Evolutionary conservation across 2,113 vertebrate species (phyloP).

Genomic region (Piprites chloris): DNA sequence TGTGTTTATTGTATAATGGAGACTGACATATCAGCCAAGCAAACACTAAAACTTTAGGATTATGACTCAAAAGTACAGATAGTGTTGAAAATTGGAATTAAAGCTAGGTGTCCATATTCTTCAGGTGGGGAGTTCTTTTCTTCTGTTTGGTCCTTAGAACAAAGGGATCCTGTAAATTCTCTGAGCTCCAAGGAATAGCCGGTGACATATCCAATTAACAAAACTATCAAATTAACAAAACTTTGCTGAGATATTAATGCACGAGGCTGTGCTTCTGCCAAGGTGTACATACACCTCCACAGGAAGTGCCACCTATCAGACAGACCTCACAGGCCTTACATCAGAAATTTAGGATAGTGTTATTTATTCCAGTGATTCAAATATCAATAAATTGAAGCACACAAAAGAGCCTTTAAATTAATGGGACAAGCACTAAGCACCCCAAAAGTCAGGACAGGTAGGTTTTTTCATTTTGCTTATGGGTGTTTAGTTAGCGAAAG

Average conservation of each 20-base stretch:
- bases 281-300: background rate
- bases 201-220: background rate
- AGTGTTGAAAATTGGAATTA: background rate
- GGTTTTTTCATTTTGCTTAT: background rate
- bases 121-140: background rate
- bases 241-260: background rate
- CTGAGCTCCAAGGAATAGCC: background rate
- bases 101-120: background rate
- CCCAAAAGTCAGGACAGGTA: background rate
- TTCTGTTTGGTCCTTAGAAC: background rate
- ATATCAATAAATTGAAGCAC: background rate
- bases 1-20: background rate
- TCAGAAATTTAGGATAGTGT: background rate
- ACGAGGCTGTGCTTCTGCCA: background rate
- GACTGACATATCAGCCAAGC: background rate
- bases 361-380: background rate
- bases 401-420: background rate
- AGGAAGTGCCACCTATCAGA: background rate
- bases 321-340: background rate
- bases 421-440: background rate
- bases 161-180: background rate
- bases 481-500: background rate
- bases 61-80: background rate
- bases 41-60: background rate
- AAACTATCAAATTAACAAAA: background rate